Evolutionary conservation across 2,113 vertebrate species (phyloP), one percentile per base, ranked within the genome.

Genomic region (Procapra przewalskii): DNA sequence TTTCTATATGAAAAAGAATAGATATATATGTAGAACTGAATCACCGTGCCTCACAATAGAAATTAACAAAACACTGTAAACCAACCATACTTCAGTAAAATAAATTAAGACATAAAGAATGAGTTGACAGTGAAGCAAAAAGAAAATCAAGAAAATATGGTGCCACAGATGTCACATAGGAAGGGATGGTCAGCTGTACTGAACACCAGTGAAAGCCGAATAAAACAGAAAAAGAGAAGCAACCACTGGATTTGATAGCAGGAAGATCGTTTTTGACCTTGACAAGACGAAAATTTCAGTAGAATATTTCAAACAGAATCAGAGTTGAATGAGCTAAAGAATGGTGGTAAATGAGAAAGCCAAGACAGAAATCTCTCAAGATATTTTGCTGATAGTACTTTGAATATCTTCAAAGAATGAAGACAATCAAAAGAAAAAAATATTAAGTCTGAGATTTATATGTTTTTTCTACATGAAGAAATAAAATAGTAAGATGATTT

Each of bases 401-500:
- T 55, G 12, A 88, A 27, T 85, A 33, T 81, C 52, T 60, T 81
- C 27, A 62, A 92, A 62, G 45, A 93, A 96, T 19, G 36, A 97
- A 4, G 23, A 9, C 50, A 95, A 88, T 88, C 5, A 71, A 92
- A 84, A 75, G 31, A 79, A 91, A 96, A 90, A 83, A 60, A 45
- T 3, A 60, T 6, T 52, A 90, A 79, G n/a, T 50, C 25, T 93
- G 10, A 93, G 40, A 45, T 90, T 36, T 80, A 45, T 81, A 48
- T 17, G 27, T 71, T 85, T 86, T 82, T 67, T 86, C 60, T 29
- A 92, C 31, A 80, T 77, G 21, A 91, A 93, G 25, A 92, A 59
- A 91, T 52, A 84, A 77, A 89, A 93, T 2, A 97, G 40, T 95
- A 71, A 80, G 84, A 75, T 82, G 64, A 97, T 62, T 94, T 89